phyloP scores from a whole-genome alignment of 2,888 invertebrate genomes.

The Gnatocerus cornutus region DNA sequence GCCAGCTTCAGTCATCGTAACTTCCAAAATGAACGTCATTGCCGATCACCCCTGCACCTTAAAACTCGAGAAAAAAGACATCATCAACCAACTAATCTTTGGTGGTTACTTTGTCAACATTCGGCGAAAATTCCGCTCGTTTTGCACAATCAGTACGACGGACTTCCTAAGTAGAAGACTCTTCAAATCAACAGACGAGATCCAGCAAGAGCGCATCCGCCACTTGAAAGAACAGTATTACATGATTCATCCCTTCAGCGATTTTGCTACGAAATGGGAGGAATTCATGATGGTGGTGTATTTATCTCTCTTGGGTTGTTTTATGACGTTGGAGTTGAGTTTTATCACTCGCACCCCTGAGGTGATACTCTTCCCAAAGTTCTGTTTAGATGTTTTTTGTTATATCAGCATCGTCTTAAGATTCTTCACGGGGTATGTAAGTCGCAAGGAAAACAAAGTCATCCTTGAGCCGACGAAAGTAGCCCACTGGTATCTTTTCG shows the following conservation, averaged over 20 bases:
- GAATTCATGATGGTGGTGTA: constrained; percentile 47
- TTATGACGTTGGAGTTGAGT: constrained; percentile 34
- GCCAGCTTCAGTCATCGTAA: no score
- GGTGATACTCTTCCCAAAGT: not conserved
- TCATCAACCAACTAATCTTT: no score
- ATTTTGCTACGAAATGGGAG: constrained; percentile 43
- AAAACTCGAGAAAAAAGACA: no score
- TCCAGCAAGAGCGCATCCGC: constrained; percentile 48
- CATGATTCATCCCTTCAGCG: constrained; percentile 57
- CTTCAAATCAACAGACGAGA: constrained; percentile 50
- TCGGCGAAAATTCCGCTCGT: constrained; percentile 42
- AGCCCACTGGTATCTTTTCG: constrained; percentile 19
- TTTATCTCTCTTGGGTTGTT: constrained; percentile 12
- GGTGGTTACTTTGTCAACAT: constrained; percentile 48
- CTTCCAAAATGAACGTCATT: no score
- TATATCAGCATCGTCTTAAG: constrained; percentile 43
- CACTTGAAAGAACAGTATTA: constrained; percentile 50
- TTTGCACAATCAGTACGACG: constrained; percentile 34
- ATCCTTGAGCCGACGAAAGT: constrained; percentile 31
- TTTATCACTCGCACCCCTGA: constrained; percentile 4
- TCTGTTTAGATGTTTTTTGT: constrained; percentile 9
- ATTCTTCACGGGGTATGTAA: constrained; percentile 52
- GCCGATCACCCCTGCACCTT: no score
- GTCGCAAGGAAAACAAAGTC: constrained; percentile 37
- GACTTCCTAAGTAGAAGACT: constrained; percentile 39